A percentile compares a stretch with the other conserved stretches of the same genome.
Conservation (phyloP, 2,888 invertebrate species). For the Aporophyla lueneburgensis region DNA sequence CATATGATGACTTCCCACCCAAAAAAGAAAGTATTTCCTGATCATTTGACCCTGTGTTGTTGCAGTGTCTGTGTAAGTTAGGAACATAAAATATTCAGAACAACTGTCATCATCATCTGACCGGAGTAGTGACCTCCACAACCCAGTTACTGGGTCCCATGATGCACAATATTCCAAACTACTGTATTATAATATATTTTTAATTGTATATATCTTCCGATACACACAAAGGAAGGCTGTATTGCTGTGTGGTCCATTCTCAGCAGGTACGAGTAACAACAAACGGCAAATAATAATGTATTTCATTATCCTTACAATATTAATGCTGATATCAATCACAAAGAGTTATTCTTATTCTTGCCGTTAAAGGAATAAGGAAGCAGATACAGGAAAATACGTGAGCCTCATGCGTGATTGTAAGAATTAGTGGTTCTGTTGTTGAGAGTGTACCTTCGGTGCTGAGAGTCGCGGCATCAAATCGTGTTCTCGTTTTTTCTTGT, state of each 20-base stretch:
- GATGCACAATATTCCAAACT: too few species aligned
- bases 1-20: too few species aligned
- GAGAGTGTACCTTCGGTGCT: neutral
- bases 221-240: constrained; percentile 18
- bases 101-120: too few species aligned
- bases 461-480: neutral
- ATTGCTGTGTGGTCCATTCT: neutral
- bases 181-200: neutral
- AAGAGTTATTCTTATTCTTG: constrained; percentile 54
- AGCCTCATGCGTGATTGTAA: constrained; percentile 16
- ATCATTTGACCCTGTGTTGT: too few species aligned
- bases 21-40: too few species aligned
- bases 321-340: constrained; percentile 58
- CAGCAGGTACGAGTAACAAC: constrained; percentile 19
- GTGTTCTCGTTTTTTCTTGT: too few species aligned
- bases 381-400: constrained; percentile 56
- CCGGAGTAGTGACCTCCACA: too few species aligned
- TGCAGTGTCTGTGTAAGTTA: too few species aligned
- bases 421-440: neutral
- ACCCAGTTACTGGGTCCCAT: too few species aligned
- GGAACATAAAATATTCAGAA: too few species aligned
- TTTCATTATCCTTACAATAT: constrained; percentile 52
- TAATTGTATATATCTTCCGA: neutral
- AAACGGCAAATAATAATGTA: constrained; percentile 26
- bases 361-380: constrained; percentile 53